These are phyloP conservation scores for Ganaspis brasiliensis DNA, from an alignment of 2,888 invertebrate species.

Conservation along the genomic window DNA sequence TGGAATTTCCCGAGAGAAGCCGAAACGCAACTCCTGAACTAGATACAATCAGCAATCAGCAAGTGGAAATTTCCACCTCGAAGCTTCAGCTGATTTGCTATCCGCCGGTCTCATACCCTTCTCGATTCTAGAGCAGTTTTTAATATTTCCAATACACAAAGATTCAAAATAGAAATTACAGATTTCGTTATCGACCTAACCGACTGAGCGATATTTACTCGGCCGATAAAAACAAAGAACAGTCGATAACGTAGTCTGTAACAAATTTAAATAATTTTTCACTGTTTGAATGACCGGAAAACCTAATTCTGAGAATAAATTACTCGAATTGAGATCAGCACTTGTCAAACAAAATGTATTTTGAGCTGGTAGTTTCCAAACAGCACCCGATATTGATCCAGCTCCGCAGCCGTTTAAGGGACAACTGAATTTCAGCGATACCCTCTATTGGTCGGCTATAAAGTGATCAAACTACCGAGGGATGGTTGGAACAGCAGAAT, in stretches of 20 bases:
- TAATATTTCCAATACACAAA: neutral
- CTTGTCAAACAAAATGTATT: neutral
- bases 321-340: neutral
- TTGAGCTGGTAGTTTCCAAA: constrained; percentile 1
- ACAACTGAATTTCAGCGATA: constrained; percentile 17
- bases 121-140: neutral
- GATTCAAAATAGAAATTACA: neutral
- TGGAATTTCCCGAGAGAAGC: constrained; percentile 19
- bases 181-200: neutral
- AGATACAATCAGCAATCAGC: constrained; percentile 43
- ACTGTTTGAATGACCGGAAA: no score
- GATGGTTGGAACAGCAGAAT: neutral
- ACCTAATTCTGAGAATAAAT: neutral
- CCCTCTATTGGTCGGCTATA: neutral
- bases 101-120: neutral
- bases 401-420: constrained; percentile 13
- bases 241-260: no score
- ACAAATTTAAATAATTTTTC: no score
- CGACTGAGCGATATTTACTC: no score
- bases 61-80: no score
- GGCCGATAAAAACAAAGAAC: no score
- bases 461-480: constrained; percentile 5
- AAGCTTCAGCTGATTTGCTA: constrained; percentile 24
- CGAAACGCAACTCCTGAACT: constrained; percentile 26
- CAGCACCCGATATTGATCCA: neutral